These are phyloP conservation scores for Candoia aspera DNA, from an alignment of 2,113 vertebrate species.

Conservation along the genomic window DNA sequence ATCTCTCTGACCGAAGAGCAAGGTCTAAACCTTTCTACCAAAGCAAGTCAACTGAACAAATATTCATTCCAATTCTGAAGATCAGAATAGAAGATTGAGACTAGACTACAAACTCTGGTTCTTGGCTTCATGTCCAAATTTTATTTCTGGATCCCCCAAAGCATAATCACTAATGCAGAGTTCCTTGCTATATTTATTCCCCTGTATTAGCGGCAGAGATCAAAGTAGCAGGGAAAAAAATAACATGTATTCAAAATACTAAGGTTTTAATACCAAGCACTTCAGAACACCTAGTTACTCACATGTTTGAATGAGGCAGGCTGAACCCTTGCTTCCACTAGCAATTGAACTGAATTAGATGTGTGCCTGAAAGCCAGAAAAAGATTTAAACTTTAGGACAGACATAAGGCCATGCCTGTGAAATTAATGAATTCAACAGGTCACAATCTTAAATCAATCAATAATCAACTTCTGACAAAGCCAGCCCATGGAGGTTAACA, in stretches of 20 bases:
- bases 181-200: too few relatives aligned
- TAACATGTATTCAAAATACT: not conserved
- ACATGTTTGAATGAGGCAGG: constrained; percentile 88
- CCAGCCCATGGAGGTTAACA: not conserved
- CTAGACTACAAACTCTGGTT: not conserved
- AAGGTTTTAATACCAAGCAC: not conserved
- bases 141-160: not conserved
- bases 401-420: not conserved
- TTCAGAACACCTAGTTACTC: constrained; percentile 60
- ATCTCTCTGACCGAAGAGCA: too few relatives aligned
- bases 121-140: not conserved
- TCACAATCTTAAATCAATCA: not conserved
- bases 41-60: not conserved
- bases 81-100: not conserved
- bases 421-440: not conserved
- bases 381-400: constrained; percentile 30
- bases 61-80: not conserved
- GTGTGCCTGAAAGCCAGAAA: constrained; percentile 82
- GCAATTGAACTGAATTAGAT: constrained; percentile 91
- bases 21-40: too few relatives aligned
- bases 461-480: not conserved
- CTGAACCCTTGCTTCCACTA: constrained; percentile 93
- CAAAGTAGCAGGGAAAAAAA: not conserved
- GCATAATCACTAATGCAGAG: not conserved
- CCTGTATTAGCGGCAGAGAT: not conserved